Percentiles rank a stretch among this genome's conserved stretches.
Evolutionary conservation across 2,113 vertebrate genomes (phyloP).

Genomic region (Lagopus leucura): DNA sequence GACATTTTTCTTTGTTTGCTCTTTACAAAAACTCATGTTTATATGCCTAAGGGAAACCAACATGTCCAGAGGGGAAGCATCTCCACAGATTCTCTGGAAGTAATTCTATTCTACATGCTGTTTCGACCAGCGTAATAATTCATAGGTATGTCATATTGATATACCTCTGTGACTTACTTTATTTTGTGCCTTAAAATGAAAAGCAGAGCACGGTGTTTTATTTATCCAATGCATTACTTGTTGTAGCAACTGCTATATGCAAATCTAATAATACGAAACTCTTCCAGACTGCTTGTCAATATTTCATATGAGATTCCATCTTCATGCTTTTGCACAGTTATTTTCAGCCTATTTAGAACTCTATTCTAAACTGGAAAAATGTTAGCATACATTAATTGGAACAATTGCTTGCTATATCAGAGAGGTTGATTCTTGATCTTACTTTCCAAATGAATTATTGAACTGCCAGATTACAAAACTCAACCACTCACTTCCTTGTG

Average conservation of each 20-base stretch:
- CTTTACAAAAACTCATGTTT: not conserved
- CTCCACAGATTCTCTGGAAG: slow-evolving; percentile 14
- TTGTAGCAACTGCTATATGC: slow-evolving; percentile 26
- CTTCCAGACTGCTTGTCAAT: slow-evolving; percentile 48
- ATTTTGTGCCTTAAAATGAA: slow-evolving; percentile 60
- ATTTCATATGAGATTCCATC: slow-evolving; percentile 14
- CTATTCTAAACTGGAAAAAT: slow-evolving; percentile 63
- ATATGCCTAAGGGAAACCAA: not conserved
- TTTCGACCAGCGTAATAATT: slow-evolving; percentile 35
- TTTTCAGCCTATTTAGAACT: slow-evolving; percentile 56
- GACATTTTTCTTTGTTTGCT: not conserved
- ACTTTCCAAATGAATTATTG: slow-evolving; percentile 59
- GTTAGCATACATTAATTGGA: slow-evolving; percentile 65
- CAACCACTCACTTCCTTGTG: not conserved
- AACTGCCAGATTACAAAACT: slow-evolving; percentile 32
- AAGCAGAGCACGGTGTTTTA: slow-evolving; percentile 61
- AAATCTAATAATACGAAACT: slow-evolving; percentile 46
- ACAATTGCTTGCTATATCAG: slow-evolving; percentile 5
- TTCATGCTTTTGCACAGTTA: slow-evolving; percentile 33
- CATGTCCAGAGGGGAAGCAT: not conserved
- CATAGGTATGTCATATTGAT: slow-evolving; percentile 21
- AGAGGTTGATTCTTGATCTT: slow-evolving; percentile 35
- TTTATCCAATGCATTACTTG: slow-evolving; percentile 31
- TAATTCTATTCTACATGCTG: not conserved
- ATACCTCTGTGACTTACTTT: slow-evolving; percentile 51